Base-by-base conservation (phyloP, 2,797 vertebrate species). In the Mormyrus proboscirostris region DNA sequence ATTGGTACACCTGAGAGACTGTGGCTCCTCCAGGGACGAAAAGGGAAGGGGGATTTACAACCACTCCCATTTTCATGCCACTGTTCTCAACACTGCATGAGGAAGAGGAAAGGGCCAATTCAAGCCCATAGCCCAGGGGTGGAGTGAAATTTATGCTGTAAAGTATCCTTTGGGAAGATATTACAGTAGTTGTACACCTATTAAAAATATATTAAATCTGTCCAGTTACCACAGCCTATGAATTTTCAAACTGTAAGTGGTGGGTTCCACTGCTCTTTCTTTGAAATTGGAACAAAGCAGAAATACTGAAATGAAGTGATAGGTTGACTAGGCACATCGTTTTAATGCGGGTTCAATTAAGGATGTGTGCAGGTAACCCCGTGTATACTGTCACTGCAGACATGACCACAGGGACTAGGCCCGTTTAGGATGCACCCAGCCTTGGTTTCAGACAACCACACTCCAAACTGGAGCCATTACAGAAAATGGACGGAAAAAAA, bases 391-490 rank as follows among this genome's bases (percentile, higher is more conserved):
- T 82, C 16, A 82, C 38, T 47, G 38, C 76, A 82, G 76, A 44
- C 69, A 41, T 41, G 69, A 76, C 69, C 38, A 44, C 38, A 76
- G 69, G 33, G 69, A 76, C 33, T 38, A 16, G 69, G 69, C 12
- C 29, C 69, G 14, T 41, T 76, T 76, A 76, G 19, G 29, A 38
- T 7, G 33, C 69, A 44, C 29, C 41, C 76, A 44, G 41, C 73
- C 38, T 79, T 79, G 16, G 73, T 19, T 79, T n/a, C 73, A 51
- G 47, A 44, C 38, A 22, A 49, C 79, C 79, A 49, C 41, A 83
- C 8, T 83, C 44, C 41, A 83, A 83, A 85, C 83, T 85, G 83
- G 83, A 51, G 83, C 22, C n/a, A 85, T 85, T 85, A 51, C 49
- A 53, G 49, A 25, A 85, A 85, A 85, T 85, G 83, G 83, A 85